phyloP scores from a whole-genome alignment of 1,140 invertebrate genomes.

The Aleiodes sp. region DNA sequence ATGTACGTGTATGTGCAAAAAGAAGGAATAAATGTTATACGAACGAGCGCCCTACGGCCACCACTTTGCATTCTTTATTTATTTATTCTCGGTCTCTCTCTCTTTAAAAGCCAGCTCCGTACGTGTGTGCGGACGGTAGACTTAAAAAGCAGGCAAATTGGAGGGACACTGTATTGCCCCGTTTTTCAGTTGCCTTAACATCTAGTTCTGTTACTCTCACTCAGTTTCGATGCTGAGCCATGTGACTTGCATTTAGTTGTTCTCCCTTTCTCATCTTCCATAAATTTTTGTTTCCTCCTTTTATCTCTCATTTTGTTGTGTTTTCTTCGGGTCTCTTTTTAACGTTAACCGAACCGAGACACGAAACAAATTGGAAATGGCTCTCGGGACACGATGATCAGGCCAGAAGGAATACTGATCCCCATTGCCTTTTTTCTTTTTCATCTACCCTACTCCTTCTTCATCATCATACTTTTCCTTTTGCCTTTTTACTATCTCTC shows the following conservation, averaged over 20 bases:
- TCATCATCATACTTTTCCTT: too few relatives aligned
- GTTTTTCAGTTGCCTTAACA: too few relatives aligned
- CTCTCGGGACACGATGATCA: slow-evolving; percentile 28
- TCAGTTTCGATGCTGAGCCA: too few relatives aligned
- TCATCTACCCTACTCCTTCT: background rate
- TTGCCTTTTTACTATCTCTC: too few relatives aligned
- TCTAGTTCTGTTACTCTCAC: too few relatives aligned
- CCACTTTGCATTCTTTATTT: slow-evolving; percentile 23
- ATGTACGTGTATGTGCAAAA: too few relatives aligned
- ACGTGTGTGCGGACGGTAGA: too few relatives aligned
- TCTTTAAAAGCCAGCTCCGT: background rate
- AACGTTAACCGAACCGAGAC: background rate
- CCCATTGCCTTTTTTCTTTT: background rate
- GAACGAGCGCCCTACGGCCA: slow-evolving; percentile 23
- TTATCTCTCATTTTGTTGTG: background rate
- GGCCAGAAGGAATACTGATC: too few relatives aligned
- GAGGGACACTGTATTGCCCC: too few relatives aligned
- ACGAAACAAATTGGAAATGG: slow-evolving; percentile 34
- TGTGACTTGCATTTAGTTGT: too few relatives aligned
- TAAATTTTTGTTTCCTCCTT: background rate
- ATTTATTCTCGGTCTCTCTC: background rate
- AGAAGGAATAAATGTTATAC: background rate
- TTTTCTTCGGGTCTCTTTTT: too few relatives aligned
- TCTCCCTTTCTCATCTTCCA: background rate
- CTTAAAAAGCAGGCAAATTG: too few relatives aligned